phyloP scores from a whole-genome alignment of 2,113 vertebrate genomes.

The Bambusicola thoracicus region DNA sequence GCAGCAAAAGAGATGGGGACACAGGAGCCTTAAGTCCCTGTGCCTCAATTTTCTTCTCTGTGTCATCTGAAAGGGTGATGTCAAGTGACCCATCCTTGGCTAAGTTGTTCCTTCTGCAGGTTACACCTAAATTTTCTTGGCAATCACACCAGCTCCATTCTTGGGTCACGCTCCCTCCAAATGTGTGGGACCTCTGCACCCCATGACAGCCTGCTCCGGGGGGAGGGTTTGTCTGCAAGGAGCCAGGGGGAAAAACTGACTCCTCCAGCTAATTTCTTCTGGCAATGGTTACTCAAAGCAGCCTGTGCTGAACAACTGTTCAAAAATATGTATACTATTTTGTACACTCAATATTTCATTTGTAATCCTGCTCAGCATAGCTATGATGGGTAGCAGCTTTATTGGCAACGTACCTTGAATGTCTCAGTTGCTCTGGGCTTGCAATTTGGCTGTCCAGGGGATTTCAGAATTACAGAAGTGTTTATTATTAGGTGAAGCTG shows the following conservation, averaged over 20 bases:
- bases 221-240: neutral
- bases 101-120: neutral
- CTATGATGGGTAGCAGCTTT: neutral
- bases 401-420: neutral
- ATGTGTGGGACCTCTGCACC: neutral
- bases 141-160: neutral
- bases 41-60: neutral
- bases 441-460: neutral
- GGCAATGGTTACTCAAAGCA: neutral
- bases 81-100: neutral
- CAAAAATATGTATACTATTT: neutral
- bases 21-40: accelerated
- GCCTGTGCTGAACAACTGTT: neutral
- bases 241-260: neutral
- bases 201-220: accelerated
- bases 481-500: neutral
- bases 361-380: neutral
- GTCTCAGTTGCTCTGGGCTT: neutral
- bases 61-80: neutral
- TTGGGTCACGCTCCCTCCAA: neutral
- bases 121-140: neutral
- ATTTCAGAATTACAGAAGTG: neutral
- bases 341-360: neutral
- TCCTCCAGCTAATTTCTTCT: neutral
- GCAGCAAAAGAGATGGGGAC: neutral